Conservation (phyloP, 1,140 invertebrate genomes). For the Drosophila busckii region DNA sequence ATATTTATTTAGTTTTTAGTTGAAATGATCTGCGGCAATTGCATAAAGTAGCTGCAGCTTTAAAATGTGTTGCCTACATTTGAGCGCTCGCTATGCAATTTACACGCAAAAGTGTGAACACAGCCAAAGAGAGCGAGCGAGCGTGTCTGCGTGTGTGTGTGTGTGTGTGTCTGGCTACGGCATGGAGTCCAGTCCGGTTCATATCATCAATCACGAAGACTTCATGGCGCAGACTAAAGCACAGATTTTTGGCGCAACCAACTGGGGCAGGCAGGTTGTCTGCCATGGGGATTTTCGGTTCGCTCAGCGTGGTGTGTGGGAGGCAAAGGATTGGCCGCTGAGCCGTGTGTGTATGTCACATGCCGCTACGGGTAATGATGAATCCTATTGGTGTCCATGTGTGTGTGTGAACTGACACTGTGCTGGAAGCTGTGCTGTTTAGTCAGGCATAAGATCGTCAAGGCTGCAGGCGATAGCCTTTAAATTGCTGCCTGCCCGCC, state of each 20-base stretch:
- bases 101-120: no score
- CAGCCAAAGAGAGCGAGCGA: no score
- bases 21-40: no score
- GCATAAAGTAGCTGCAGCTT: no score
- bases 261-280: conserved; percentile 15
- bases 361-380: conserved; percentile 45
- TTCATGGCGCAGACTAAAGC: conserved; percentile 23
- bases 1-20: no score
- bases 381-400: conserved; percentile 9
- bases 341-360: conserved; percentile 15
- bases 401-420: not conserved
- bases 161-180: no score
- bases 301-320: no score
- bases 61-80: no score
- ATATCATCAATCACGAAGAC: conserved; percentile 59
- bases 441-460: conserved; percentile 68
- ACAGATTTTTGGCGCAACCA: conserved; percentile 16
- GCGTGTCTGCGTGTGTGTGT: no score
- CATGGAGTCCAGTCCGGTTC: conserved; percentile 10
- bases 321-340: conserved; percentile 5
- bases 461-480: conserved; percentile 66
- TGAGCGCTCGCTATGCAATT: no score
- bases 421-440: conserved; percentile 32
- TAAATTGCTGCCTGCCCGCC: conserved; percentile 54
- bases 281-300: conserved; percentile 13